A percentile compares a stretch with the other conserved stretches of the same genome.
These are phyloP conservation scores for Eleginops maclovinus DNA, from an alignment of 2,113 vertebrate species.

Conservation along the genomic window DNA sequence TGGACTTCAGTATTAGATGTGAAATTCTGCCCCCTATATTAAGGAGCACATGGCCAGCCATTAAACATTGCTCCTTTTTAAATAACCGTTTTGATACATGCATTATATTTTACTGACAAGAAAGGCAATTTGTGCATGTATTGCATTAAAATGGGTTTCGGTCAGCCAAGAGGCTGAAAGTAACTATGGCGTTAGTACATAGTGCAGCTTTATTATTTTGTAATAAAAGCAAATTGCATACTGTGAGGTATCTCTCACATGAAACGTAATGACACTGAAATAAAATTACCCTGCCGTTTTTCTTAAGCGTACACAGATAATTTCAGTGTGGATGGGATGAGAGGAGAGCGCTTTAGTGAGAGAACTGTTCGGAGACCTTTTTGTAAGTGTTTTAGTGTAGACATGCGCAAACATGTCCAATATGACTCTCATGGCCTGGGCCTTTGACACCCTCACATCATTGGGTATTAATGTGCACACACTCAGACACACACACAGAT, in stretches of 20 bases:
- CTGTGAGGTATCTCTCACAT: slow-evolving; percentile 60
- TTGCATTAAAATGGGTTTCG: too few relatives aligned
- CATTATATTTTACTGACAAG: neutral
- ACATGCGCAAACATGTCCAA: slow-evolving; percentile 24
- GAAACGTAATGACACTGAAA: slow-evolving; percentile 61
- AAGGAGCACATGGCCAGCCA: too few relatives aligned
- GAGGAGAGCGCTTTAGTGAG: slow-evolving; percentile 46
- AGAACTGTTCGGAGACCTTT: slow-evolving; percentile 33
- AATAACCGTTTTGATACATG: slow-evolving; percentile 16
- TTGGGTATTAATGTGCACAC: slow-evolving; percentile 11
- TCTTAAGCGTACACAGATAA: slow-evolving; percentile 61
- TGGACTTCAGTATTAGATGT: too few relatives aligned
- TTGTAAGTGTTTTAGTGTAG: slow-evolving; percentile 51
- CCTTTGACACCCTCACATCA: slow-evolving; percentile 45
- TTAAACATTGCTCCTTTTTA: neutral
- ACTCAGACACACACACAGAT: slow-evolving; percentile 27
- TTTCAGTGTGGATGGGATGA: slow-evolving; percentile 64
- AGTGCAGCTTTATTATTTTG: slow-evolving; percentile 64
- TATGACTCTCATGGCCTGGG: slow-evolving; percentile 21
- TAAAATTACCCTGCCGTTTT: slow-evolving; percentile 64
- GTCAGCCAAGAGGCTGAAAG: too few relatives aligned
- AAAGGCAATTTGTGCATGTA: slow-evolving; percentile 11
- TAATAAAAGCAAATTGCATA: slow-evolving; percentile 68
- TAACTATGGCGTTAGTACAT: slow-evolving; percentile 18
- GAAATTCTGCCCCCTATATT: too few relatives aligned